Percentiles rank a stretch among this genome's conserved stretches.
Conservation (phyloP, 2,113 vertebrate species). For the Xerus inauris region DNA sequence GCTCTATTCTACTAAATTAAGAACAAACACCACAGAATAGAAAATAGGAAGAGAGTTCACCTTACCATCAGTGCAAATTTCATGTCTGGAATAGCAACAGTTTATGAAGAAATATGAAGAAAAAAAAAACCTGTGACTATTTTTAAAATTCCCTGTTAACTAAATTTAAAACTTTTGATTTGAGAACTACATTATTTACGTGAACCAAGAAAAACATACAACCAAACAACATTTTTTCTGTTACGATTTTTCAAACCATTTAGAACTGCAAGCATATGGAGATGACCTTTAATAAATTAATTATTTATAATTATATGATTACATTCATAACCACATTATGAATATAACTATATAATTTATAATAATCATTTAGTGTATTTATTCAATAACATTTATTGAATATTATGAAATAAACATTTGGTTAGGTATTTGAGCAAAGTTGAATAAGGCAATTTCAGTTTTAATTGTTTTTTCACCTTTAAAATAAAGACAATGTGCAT, state of each 20-base stretch:
- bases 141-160: background rate
- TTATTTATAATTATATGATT: background rate
- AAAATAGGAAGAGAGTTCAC: background rate
- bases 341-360: too few relatives aligned
- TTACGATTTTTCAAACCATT: background rate
- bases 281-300: background rate
- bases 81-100: background rate
- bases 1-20: background rate
- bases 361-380: background rate
- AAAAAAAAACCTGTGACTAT: background rate
- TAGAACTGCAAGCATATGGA: background rate
- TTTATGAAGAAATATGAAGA: background rate
- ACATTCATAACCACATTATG: too few relatives aligned
- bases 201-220: background rate
- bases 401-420: conserved; percentile 12
- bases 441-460: background rate
- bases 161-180: background rate
- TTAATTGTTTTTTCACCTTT: background rate
- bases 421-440: background rate
- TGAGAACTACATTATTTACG: background rate
- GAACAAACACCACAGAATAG: background rate
- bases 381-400: background rate
- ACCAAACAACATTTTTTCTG: background rate
- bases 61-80: background rate
- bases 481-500: conserved; percentile 11